phyloP scores from a whole-genome alignment of 2,797 vertebrate genomes.

The Pitangus sulphuratus region DNA sequence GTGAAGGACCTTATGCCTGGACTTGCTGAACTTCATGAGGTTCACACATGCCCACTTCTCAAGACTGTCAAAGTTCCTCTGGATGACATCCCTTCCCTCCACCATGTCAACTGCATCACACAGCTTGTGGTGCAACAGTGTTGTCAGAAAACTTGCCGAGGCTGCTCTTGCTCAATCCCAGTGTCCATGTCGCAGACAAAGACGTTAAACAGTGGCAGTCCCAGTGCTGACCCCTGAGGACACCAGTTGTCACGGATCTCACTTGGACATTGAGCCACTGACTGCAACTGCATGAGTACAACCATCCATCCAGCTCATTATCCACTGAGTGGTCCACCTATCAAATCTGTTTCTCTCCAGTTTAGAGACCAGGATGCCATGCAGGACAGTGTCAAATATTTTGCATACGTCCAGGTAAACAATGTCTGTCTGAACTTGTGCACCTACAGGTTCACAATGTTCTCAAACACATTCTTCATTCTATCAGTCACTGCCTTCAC shows the following conservation, averaged over 20 bases:
- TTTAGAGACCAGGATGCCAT: neutral
- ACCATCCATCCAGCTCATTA: neutral
- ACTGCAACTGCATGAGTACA: neutral
- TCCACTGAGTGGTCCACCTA: neutral
- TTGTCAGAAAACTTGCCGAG: neutral
- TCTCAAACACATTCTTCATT: neutral
- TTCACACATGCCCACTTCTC: neutral
- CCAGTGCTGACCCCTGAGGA: neutral
- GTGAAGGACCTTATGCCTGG: neutral
- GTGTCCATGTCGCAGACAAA: neutral
- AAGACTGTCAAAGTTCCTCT: too few species aligned
- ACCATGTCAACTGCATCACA: too few species aligned
- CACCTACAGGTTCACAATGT: neutral
- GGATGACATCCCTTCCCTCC: neutral
- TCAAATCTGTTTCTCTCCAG: neutral
- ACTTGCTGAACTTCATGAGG: neutral
- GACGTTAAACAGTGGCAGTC: fast-evolving
- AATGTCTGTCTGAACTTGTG: neutral
- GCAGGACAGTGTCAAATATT: neutral
- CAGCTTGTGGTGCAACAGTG: neutral
- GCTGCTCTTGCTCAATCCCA: neutral
- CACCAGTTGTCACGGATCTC: fast-evolving
- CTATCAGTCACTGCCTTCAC: neutral
- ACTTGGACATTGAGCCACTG: neutral
- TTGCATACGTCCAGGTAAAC: neutral